Evolutionary conservation across 1,140 invertebrate genomes (phyloP).

Genomic region (Drosophila burlai): DNA sequence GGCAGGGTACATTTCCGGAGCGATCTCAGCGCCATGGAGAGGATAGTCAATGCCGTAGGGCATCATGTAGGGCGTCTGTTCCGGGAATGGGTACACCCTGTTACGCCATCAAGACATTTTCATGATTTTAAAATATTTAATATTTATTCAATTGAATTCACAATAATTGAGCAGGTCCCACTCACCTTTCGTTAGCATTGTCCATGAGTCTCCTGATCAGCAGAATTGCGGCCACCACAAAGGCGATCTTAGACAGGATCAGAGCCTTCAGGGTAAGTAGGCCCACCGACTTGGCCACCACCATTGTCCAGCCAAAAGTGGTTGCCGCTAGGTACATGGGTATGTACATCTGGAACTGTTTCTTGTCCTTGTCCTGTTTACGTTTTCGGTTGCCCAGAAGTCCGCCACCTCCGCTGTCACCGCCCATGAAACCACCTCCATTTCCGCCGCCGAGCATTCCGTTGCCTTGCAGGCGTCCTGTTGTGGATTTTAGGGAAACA

Average conservation of each 20-base stretch:
- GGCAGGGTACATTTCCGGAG: constrained; percentile 59
- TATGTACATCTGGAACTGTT: constrained; percentile 87
- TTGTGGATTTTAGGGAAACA: constrained; percentile 48
- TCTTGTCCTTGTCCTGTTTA: constrained; percentile 83
- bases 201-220: constrained; percentile 87
- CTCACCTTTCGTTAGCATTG: constrained; percentile 79
- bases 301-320: constrained; percentile 87
- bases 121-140: background rate
- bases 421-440: constrained; percentile 42
- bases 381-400: constrained; percentile 73
- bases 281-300: constrained; percentile 87
- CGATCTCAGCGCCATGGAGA: constrained; percentile 68
- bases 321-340: constrained; percentile 88
- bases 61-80: constrained; percentile 84
- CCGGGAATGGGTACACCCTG: constrained; percentile 81
- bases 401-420: constrained; percentile 79
- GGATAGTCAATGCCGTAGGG: constrained; percentile 82
- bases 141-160: background rate
- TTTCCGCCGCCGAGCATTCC: constrained; percentile 43
- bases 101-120: background rate
- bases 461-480: constrained; percentile 69
- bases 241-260: constrained; percentile 88
- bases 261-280: constrained; percentile 88
- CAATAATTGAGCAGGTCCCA: background rate
- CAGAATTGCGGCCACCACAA: constrained; percentile 87